phyloP scores from a whole-genome alignment of 2,113 vertebrate species.

The Alces alces region DNA sequence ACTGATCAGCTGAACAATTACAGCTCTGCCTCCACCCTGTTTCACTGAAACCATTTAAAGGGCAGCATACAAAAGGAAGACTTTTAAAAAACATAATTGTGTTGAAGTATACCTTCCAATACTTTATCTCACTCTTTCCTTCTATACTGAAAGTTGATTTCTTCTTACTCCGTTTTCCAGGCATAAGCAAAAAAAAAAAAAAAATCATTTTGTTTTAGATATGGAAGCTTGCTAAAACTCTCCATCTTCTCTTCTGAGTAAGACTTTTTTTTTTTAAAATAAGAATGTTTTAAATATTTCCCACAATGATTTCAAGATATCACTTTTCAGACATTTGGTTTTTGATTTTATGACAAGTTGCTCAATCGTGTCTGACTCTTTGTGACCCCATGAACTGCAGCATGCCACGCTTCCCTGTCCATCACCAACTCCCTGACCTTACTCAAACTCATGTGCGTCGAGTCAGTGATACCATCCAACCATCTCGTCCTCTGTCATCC shows the following conservation, averaged over 20 bases:
- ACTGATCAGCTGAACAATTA: not conserved
- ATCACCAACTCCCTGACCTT: not conserved
- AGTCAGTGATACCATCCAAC: not conserved
- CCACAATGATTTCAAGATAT: not conserved
- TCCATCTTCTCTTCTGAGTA: not conserved
- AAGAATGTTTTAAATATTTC: not conserved
- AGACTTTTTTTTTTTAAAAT: not conserved
- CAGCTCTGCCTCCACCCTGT: not conserved
- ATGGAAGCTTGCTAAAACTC: not conserved
- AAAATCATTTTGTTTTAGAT: not conserved
- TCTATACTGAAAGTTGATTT: not conserved
- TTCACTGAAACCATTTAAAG: not conserved
- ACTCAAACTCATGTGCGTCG: not conserved
- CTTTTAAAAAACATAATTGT: not conserved
- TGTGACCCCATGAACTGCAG: not conserved
- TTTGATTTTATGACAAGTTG: not conserved
- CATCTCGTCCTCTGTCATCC: not conserved
- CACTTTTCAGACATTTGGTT: not conserved
- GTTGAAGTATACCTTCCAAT: not conserved
- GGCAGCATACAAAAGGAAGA: not conserved
- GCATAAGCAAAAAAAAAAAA: not conserved
- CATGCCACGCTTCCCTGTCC: not conserved
- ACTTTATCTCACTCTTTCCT: not conserved
- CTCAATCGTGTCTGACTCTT: not conserved
- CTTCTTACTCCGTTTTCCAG: not conserved